Conservation (phyloP, 2,888 invertebrate genomes). For the Mantis religiosa region DNA sequence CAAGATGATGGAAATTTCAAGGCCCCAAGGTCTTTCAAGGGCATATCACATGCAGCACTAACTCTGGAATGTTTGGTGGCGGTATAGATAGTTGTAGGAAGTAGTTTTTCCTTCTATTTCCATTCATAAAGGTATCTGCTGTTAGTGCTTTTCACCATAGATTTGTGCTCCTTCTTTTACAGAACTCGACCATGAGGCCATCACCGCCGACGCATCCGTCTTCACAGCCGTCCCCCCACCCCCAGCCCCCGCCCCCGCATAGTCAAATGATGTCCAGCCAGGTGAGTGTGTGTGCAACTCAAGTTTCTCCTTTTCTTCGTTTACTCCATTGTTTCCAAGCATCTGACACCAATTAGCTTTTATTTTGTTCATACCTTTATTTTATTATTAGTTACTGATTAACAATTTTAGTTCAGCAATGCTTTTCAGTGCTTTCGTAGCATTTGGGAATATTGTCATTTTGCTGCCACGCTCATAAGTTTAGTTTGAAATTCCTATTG, state of each 20-base stretch:
- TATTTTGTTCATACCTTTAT: neutral
- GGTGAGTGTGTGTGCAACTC: conserved; percentile 46
- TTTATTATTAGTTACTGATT: neutral
- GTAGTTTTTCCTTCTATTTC: neutral
- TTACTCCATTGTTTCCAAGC: neutral
- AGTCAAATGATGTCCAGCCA: conserved; percentile 78
- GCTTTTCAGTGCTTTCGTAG: neutral
- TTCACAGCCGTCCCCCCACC: conserved; percentile 83
- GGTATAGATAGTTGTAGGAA: neutral
- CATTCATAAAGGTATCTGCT: neutral
- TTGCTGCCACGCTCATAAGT: neutral
- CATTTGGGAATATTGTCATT: neutral
- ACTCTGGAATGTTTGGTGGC: neutral
- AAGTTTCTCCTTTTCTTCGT: neutral
- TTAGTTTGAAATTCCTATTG: neutral
- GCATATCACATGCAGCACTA: neutral
- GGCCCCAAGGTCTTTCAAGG: neutral
- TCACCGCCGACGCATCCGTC: conserved; percentile 61
- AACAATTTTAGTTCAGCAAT: neutral
- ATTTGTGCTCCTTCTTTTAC: conserved; percentile 27
- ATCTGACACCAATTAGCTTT: neutral
- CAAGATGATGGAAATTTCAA: too few species aligned
- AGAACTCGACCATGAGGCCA: conserved; percentile 49
- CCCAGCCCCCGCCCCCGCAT: conserved; percentile 76
- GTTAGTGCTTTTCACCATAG: neutral